Base-by-base conservation (phyloP, 2,797 vertebrate genomes). In the Choloepus didactylus region DNA sequence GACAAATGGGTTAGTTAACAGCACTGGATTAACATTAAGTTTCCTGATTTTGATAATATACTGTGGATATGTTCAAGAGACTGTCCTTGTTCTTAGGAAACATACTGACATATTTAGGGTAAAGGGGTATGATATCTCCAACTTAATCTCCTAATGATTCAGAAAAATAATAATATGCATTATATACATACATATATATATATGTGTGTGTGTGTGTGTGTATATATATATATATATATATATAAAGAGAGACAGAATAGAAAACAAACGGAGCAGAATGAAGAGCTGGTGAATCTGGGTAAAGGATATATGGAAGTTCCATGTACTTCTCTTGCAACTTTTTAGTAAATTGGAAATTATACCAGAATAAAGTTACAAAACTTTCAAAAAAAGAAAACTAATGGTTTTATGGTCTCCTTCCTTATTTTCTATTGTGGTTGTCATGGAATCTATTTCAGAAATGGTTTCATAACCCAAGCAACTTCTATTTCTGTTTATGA, bases 321-420 rank as follows among this genome's bases (percentile, higher is more conserved):
- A 9, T 29, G 35, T 2, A 31, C 31, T 54, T 80, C 79, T 67
- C 69, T 69, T 51, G 18, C 7, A 79, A 10, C 15, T 72, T 94
- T 51, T 85, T 27, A 86, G 6, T 49, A 88, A 81, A 60, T 85
- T 81, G 59, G 46, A 91, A 88, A 93, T 73, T 51, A 54, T 14
- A 66, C 80, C 8, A 70, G 82, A 69, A 82, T 60, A 69, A 75
- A 90, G 6, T 31, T 67, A 79, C 0, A 73, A 87, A 93, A 81
- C 41, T 87, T 80, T 76, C n/a, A 89, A 41, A 92, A 31, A 49
- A 79, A 81, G 29, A 51, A 76, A 44, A 93, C 41, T 62, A 84
- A 54, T 9, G 38, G 7, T 60, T 83, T 72, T 70, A 72, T 12
- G 14, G 31, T 72, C 44, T 83, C 72, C 79, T 69, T 76, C 23